Base-by-base conservation (phyloP, 2,797 vertebrate species). In the Xenopus petersii region DNA sequence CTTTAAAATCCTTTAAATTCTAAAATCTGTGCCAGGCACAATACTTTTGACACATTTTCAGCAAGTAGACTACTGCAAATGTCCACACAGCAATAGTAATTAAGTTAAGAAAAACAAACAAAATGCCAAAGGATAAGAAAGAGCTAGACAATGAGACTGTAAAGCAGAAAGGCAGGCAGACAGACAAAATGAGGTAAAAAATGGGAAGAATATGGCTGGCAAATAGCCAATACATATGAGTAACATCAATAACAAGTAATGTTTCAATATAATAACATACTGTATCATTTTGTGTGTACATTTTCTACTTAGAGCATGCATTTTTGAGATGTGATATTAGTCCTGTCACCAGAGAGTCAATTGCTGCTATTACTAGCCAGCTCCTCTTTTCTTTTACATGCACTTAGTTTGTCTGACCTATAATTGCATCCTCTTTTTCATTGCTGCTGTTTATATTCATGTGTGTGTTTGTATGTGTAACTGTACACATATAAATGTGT, bases 331-430 rank as follows among this genome's bases (percentile, higher is more conserved):
- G 95, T 96, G 95, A 97, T 98, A 95, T 93, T 94, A 94, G 93
- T 85, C 94, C 96, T 99, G 97, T 99, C 97, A 96, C 96, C 91
- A 93, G 91, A 93, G 91, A 89, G 82, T 93, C 95, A 98, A 98
- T 99, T 98, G 98, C 94, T 94, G 93, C 95, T 94, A 98, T 99
- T 98, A 98, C 94, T 93, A 93, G 93, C 94, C 95, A 96, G 98
- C 96, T 96, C 95, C 95, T 95, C 91, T 89, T 92, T 91, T 88
- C 90, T 85, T 81, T 87, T 83, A 84, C 82, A 91, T 93, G 87
- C 90, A 90, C 88, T 92, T 91, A 84, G 77, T 90, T 89, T 88
- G 88, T 81, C 90, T 93, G 92, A 93, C 94, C 95, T 98, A 96
- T 98, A 98, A 98, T 98, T 95, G 96, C 92, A 92, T 90, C 93